Evolutionary conservation across 2,888 invertebrate species (phyloP).

Genomic region (Cenopis cana): DNA sequence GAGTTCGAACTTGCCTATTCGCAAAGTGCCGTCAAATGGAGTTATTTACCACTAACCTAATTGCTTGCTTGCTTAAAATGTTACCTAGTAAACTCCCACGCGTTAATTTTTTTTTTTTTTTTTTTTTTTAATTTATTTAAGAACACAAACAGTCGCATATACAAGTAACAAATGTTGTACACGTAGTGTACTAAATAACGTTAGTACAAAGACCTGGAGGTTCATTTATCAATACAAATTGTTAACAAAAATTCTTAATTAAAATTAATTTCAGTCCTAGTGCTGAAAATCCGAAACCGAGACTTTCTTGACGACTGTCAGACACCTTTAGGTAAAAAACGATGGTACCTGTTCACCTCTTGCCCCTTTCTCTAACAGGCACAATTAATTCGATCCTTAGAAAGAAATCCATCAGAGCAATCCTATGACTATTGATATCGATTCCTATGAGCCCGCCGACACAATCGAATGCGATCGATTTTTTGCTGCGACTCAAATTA

Average conservation of each 20-base stretch:
- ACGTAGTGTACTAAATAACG: too few relatives aligned
- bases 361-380: conserved; percentile 65
- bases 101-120: too few relatives aligned
- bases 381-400: conserved; percentile 74
- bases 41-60: too few relatives aligned
- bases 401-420: conserved; percentile 58
- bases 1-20: neutral
- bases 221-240: too few relatives aligned
- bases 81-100: neutral
- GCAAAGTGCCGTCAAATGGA: neutral
- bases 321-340: conserved; percentile 42
- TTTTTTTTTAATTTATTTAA: too few relatives aligned
- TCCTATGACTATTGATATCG: conserved; percentile 78
- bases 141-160: too few relatives aligned
- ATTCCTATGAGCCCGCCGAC: conserved; percentile 71
- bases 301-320: neutral
- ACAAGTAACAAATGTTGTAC: too few relatives aligned
- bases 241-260: too few relatives aligned
- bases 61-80: too few relatives aligned
- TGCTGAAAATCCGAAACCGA: neutral
- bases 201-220: too few relatives aligned
- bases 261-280: neutral
- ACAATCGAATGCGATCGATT: conserved; percentile 72
- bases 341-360: conserved; percentile 64
- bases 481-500: conserved; percentile 77